A percentile compares a stretch with the other conserved stretches of the same genome.
Evolutionary conservation across 2,888 invertebrate genomes (phyloP).

Genomic region (Melieria omissa): DNA sequence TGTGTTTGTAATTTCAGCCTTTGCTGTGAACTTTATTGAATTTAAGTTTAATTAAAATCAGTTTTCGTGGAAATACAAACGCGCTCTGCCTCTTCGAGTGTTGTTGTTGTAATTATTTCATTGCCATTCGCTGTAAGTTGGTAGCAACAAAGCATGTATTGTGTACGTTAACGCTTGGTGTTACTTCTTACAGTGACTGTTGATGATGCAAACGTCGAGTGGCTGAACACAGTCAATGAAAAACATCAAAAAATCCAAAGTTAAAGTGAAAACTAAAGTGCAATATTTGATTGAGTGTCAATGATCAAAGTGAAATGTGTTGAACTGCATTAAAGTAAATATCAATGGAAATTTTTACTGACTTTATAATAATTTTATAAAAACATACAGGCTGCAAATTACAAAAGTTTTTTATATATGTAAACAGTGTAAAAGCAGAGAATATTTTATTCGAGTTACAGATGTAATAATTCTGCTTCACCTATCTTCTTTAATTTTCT

Average conservation of each 20-base stretch:
- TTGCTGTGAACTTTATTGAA: no score
- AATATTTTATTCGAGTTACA: no score
- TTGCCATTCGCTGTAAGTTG: conserved; percentile 88
- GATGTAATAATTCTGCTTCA: no score
- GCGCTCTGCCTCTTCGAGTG: background rate
- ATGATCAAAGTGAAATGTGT: background rate
- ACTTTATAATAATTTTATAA: no score
- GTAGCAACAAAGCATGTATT: conserved; percentile 83
- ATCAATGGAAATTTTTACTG: background rate
- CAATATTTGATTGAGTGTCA: conserved; percentile 3
- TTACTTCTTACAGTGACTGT: conserved; percentile 97
- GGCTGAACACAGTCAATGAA: background rate
- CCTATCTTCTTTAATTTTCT: no score
- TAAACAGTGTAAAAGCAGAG: no score
- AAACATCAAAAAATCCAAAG: conserved; percentile 21
- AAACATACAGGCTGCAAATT: no score
- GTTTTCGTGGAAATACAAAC: background rate
- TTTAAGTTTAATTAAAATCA: background rate
- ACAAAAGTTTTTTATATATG: no score
- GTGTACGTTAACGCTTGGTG: conserved; percentile 81
- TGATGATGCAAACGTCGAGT: conserved; percentile 59
- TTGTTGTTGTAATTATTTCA: conserved; percentile 23
- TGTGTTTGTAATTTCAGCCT: no score
- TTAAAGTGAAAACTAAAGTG: background rate
- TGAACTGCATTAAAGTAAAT: background rate